Conservation (phyloP, 53 echinoderm and acorn worm species). For the Henricia sp. region DNA sequence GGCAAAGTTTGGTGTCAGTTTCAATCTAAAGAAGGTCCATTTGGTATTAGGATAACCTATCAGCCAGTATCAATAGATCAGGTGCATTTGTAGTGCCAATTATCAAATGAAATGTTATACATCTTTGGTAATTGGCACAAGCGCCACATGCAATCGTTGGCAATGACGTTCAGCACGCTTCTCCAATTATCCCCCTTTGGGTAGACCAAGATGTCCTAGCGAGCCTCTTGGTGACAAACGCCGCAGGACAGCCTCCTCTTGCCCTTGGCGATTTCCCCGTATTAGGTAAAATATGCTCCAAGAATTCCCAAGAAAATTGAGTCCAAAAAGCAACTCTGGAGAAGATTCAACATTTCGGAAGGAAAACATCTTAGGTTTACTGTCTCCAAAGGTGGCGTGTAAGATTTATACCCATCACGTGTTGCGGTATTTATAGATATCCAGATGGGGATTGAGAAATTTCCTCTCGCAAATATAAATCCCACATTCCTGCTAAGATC, state of each 20-base stretch:
- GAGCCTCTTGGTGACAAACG: not conserved
- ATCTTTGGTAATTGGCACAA: conserved; percentile 1
- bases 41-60: not conserved
- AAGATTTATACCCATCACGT: not conserved
- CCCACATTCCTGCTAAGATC: too few relatives aligned
- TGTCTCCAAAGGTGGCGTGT: not conserved
- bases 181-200: conserved; percentile 31
- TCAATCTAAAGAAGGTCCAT: not conserved
- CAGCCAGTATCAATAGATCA: not conserved
- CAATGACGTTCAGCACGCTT: not conserved
- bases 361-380: not conserved
- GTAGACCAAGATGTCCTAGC: not conserved
- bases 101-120: not conserved
- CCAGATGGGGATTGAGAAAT: not conserved
- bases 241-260: not conserved
- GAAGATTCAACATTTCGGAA: not conserved
- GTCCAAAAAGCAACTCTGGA: not conserved
- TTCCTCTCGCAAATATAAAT: too few relatives aligned
- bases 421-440: not conserved
- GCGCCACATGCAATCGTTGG: conserved; percentile 3
- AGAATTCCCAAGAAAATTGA: conserved; percentile 35
- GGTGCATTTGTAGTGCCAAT: not conserved
- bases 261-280: not conserved
- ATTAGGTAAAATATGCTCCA: conserved; percentile 45
- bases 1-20: not conserved